phyloP scores from a whole-genome alignment of 2,113 vertebrate species.

The Eurypyga helias region DNA sequence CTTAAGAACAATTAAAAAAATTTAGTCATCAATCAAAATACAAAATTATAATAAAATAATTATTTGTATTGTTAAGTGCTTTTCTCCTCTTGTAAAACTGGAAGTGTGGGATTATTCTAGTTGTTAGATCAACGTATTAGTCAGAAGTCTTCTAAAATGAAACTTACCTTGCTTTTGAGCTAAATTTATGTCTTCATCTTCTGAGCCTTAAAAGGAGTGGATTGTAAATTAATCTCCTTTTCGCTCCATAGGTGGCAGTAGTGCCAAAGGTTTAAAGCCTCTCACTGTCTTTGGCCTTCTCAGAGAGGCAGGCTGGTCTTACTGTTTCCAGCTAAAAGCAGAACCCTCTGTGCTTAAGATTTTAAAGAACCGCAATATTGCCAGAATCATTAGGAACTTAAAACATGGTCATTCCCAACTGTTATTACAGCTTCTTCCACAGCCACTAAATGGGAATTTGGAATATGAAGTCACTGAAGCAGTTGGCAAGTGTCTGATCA shows the following conservation, averaged over 20 bases:
- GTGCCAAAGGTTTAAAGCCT: not conserved
- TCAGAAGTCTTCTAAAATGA: not conserved
- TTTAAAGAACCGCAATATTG: not conserved
- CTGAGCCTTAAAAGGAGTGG: not conserved
- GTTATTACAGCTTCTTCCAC: not conserved
- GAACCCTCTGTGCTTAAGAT: not conserved
- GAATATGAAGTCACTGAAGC: not conserved
- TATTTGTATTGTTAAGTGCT: not conserved
- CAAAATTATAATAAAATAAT: not conserved
- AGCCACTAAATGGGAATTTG: not conserved
- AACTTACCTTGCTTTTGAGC: not conserved
- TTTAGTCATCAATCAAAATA: not conserved
- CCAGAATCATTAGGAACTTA: not conserved
- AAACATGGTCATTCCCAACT: rapidly evolving
- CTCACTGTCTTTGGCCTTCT: not conserved
- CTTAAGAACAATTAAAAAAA: not conserved
- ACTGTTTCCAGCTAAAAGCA: not conserved
- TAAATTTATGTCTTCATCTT: not conserved
- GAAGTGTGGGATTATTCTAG: not conserved
- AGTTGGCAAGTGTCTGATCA: not conserved
- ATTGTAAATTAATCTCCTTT: not conserved
- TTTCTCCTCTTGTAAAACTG: not conserved
- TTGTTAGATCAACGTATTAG: not conserved
- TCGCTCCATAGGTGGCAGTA: constrained; percentile 55
- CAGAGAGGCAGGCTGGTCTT: not conserved